phyloP scores from a whole-genome alignment of 2,797 vertebrate species.

The Fringilla coelebs region DNA sequence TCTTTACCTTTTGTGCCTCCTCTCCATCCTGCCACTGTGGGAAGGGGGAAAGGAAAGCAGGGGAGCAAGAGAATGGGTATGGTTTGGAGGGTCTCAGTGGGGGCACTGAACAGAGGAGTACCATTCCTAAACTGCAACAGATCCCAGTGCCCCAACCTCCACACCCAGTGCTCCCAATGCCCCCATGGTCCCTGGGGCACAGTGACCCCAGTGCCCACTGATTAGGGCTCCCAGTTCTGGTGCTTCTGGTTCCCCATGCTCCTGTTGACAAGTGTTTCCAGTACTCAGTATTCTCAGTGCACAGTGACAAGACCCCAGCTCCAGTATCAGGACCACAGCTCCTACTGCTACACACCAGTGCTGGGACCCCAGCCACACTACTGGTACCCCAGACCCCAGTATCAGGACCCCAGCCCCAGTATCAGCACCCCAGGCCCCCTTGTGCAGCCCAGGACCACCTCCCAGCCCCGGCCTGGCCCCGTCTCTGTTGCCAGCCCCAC shows the following conservation, averaged over 20 bases:
- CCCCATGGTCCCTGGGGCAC: too few relatives aligned
- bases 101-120: neutral
- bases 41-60: neutral
- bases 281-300: neutral
- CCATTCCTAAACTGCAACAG: neutral
- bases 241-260: neutral
- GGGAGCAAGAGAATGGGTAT: rapidly evolving
- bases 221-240: neutral
- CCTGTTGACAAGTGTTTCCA: neutral
- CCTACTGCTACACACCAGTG: neutral
- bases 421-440: neutral
- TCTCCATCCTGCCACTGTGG: neutral
- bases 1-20: neutral
- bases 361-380: neutral
- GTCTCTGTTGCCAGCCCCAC: rapidly evolving
- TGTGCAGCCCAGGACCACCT: neutral
- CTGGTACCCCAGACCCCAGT: neutral
- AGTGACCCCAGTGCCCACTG: neutral
- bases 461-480: neutral
- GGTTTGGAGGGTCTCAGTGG: neutral
- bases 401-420: neutral
- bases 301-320: neutral
- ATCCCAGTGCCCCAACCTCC: neutral
- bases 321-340: neutral
- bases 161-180: neutral